phyloP scores from a whole-genome alignment of 2,113 vertebrate genomes.

The Plecotus auritus region DNA sequence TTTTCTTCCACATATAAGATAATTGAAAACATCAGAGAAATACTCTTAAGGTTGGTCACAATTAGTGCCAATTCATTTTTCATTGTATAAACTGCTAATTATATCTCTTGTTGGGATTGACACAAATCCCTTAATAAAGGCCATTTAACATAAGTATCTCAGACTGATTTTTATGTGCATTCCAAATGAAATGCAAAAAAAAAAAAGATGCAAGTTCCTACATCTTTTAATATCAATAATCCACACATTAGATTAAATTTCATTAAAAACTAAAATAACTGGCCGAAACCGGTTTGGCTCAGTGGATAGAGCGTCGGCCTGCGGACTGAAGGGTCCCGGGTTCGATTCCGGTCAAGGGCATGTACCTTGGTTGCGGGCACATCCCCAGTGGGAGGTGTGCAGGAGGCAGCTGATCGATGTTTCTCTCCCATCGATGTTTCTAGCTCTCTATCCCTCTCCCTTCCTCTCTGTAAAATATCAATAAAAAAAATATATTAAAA shows the following conservation, averaged over 20 bases:
- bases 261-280: neutral
- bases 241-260: neutral
- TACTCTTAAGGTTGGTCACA: neutral
- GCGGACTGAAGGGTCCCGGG: no score
- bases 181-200: slow-evolving; percentile 1
- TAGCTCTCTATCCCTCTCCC: no score
- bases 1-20: neutral
- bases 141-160: neutral
- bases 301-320: no score
- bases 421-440: no score
- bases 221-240: neutral
- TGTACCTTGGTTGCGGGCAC: no score
- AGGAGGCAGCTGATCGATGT: no score
- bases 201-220: neutral
- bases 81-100: slow-evolving; percentile 2
- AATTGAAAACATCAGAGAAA: slow-evolving; percentile 34
- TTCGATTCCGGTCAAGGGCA: no score
- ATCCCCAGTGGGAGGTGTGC: no score
- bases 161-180: slow-evolving; percentile 10
- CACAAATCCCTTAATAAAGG: slow-evolving; percentile 11
- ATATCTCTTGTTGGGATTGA: neutral
- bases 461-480: no score
- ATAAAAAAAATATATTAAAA: no score
- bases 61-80: slow-evolving; percentile 11
- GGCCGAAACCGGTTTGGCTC: no score